Evolutionary conservation across 2,888 invertebrate genomes (phyloP).

Genomic region (Acleris literana): DNA sequence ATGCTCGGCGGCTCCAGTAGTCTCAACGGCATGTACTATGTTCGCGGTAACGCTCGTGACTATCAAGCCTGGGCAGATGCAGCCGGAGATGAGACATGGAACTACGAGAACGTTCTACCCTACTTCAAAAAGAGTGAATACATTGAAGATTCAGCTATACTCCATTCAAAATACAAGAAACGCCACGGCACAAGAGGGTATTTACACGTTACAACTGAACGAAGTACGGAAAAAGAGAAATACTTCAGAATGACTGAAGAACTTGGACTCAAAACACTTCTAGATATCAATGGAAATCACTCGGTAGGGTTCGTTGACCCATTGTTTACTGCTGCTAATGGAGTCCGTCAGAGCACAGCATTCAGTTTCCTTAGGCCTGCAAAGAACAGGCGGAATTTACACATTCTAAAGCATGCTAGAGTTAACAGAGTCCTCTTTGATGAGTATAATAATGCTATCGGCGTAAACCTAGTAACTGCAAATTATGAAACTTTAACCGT

Average conservation of each 20-base stretch:
- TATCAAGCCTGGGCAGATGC: slow-evolving; percentile 45
- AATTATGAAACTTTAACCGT: slow-evolving; percentile 44
- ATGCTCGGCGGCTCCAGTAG: slow-evolving; percentile 47
- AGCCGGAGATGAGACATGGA: slow-evolving; percentile 44
- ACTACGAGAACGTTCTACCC: slow-evolving; percentile 41
- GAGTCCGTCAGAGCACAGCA: slow-evolving; percentile 87
- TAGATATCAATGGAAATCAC: slow-evolving; percentile 16
- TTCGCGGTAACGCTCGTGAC: slow-evolving; percentile 45
- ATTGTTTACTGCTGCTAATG: slow-evolving; percentile 81
- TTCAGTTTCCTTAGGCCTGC: slow-evolving; percentile 85
- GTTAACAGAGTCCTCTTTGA: slow-evolving; percentile 73
- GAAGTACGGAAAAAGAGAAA: neutral
- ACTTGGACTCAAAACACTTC: slow-evolving; percentile 6
- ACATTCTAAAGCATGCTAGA: slow-evolving; percentile 61
- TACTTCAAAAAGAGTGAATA: slow-evolving; percentile 48
- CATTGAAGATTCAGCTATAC: slow-evolving; percentile 41
- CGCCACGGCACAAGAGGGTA: slow-evolving; percentile 16
- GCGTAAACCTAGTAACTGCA: slow-evolving; percentile 56
- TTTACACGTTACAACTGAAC: slow-evolving; percentile 7
- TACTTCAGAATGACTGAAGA: slow-evolving; percentile 13
- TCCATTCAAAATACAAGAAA: slow-evolving; percentile 19
- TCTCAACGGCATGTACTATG: slow-evolving; percentile 44
- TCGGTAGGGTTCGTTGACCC: slow-evolving; percentile 34
- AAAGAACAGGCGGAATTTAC: slow-evolving; percentile 47
- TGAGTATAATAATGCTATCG: slow-evolving; percentile 54